These are phyloP conservation scores for Callopanchax toddi DNA, from an alignment of 2,113 vertebrate genomes.

Conservation along the genomic window DNA sequence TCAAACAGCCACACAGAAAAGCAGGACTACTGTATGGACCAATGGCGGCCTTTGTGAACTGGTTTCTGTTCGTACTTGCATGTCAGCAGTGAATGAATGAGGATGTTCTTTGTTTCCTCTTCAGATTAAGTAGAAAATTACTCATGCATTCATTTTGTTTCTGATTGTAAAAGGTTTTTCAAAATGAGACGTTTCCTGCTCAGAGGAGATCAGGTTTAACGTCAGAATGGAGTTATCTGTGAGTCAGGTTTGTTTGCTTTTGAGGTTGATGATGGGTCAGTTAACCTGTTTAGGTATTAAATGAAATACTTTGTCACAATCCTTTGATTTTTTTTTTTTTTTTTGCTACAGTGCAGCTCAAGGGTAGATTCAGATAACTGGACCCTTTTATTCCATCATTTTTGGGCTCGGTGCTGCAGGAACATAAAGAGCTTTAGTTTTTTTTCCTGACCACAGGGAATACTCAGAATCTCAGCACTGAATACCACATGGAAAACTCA, in stretches of 20 bases:
- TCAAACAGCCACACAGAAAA: background rate
- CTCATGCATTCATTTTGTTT: slow-evolving; percentile 17
- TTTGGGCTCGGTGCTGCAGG: slow-evolving; percentile 17
- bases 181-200: slow-evolving; percentile 1
- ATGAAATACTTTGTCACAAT: too few species aligned
- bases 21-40: too few species aligned
- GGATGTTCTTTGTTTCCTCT: slow-evolving; percentile 22
- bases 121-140: slow-evolving; percentile 8
- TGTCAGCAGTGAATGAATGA: slow-evolving; percentile 35
- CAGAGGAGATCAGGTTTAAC: slow-evolving; percentile 10
- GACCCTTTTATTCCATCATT: slow-evolving; percentile 39
- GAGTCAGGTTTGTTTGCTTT: slow-evolving; percentile 27
- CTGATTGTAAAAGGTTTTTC: slow-evolving; percentile 8
- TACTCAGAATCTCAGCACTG: slow-evolving; percentile 53
- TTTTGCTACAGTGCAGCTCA: too few species aligned
- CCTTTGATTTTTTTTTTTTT: too few species aligned
- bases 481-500: slow-evolving; percentile 72
- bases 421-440: slow-evolving; percentile 31
- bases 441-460: slow-evolving; percentile 51
- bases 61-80: slow-evolving; percentile 23
- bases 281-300: slow-evolving; percentile 40
- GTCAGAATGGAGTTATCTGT: too few species aligned
- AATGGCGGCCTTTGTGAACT: too few species aligned
- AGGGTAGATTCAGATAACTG: too few species aligned
- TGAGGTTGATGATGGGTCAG: slow-evolving; percentile 20